Base-by-base conservation (phyloP, 2,888 invertebrate genomes). In the Parnassius mnemosyne region DNA sequence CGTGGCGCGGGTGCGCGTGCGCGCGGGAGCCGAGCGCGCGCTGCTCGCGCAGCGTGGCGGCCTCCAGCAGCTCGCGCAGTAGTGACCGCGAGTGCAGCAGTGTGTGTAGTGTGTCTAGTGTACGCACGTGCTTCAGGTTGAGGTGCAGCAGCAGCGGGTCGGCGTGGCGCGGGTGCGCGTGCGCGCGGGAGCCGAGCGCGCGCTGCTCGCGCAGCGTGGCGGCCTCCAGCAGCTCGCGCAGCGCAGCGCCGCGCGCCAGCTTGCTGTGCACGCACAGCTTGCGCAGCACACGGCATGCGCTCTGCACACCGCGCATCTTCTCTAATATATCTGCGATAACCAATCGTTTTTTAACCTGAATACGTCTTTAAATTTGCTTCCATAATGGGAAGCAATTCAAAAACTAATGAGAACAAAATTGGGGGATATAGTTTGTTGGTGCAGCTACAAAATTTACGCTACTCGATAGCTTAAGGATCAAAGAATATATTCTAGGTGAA, bases 71-170 rank as follows among this genome's bases (percentile, higher is more conserved):
- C 69, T 96, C 95, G 2, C 96, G 84, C 3, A 96, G 77, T 94
- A 94, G 0, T 95, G n/a, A n/a, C n/a, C n/a, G n/a, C n/a, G n/a
- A n/a, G n/a, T n/a, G n/a, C n/a, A n/a, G n/a, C n/a, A n/a, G n/a
- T n/a, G n/a, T n/a, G n/a, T n/a, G n/a, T n/a, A n/a, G n/a, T n/a
- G n/a, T n/a, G n/a, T n/a, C n/a, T n/a, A n/a, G 95, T 94, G 0
- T 95, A 20, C 20, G 20, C 20, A 94, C 95, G 78, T 96, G 95
- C 85, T 95, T 96, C 76, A 95, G 94, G 82, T 97, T 97, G 76
- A 96, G 93, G 72, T 94, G 93, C 63, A 96, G 86, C 10, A 87
- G 71, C 64, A 86, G 65, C 9, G 84, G 80, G 49, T 0, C 81
- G 80, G 68, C 79, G 66, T 90, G 89, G 56, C 1, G 74, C 71